Base-by-base conservation (phyloP, 2,888 invertebrate genomes). In the Habrosyne pyritoides region DNA sequence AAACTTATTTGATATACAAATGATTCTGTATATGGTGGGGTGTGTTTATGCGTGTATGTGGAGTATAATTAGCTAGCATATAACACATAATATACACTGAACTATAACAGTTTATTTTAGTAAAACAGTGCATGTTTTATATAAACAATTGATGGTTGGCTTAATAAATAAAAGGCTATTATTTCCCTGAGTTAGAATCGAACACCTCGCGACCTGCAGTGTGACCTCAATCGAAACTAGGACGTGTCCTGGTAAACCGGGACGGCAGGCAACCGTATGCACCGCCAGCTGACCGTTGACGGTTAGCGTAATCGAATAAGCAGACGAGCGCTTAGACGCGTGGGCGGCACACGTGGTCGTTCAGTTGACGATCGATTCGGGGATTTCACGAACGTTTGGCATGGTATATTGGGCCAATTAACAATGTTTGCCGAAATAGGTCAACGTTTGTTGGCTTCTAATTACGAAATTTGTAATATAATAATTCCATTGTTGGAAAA, bases 301-400 rank as follows among this genome's bases (percentile, higher is more conserved):
- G 61, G 53, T 66, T 62, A 61, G 63, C 66, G 71, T 75, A 73
- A 78, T 75, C 71, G 64, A 73, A 75, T 74, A 62, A 71, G 69
- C 70, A 70, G 72, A 73, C 76, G 61, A 57, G 54, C 56, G 55
- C 53, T 55, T 56, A 56, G 54, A 52, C 53, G 63, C 24, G 33
- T 33, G n/a, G 33, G 33, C 33, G 33, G 46, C 64, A 68, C 64
- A 65, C 58, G 66, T 53, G 49, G 42, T 52, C 52, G 6, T 7
- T 26, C 24, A 46, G 49, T 21, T 21, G 12, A 18, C 22, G 67
- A 64, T 59, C 55, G 12, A 54, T 33, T n/a, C n/a, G 33, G 33
- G 33, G 33, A 33, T n/a, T n/a, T 33, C n/a, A 33, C 33, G 33
- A 33, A 33, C n/a, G 3, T 33, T 28, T 28, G 28, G 10, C 28